Evolutionary conservation across 1,140 invertebrate genomes (phyloP), one percentile per base, ranked within the genome.

Genomic region (Carposina sasakii): DNA sequence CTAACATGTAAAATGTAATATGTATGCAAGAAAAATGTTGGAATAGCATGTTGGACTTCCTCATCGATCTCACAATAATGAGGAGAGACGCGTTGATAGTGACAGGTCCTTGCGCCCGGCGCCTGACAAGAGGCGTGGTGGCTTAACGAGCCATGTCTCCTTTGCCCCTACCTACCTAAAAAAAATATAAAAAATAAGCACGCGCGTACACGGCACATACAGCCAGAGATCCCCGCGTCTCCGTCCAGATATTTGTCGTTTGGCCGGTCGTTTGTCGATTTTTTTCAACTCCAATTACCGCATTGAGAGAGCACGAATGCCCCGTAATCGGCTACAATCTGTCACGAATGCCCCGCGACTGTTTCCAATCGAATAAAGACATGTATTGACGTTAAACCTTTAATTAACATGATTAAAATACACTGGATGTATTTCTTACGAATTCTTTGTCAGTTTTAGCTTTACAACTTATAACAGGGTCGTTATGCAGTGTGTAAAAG

Each of bases 241-340:
- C n/a, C n/a, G n/a, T n/a, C n/a, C n/a, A n/a, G n/a, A n/a, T n/a
- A n/a, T n/a, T n/a, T n/a, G 15, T 30, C 10, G 28, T 30, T 13
- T 10, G 28, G 10, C 2, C 15, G 28, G 28, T 30, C 28, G 28
- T 30, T 30, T 2, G 6, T 30, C 15, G 15, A 30, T 30, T 30
- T 30, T 30, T 10, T n/a, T 30, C 28, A 30, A 13, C 59, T 71
- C 65, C 68, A 71, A 71, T 68, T 68, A 69, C 56, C 54, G 67
- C 58, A 65, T 65, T 54, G 54, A 48, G 53, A 54, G 57, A 54
- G 57, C 65, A 67, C 69, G 69, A 67, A 48, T 49, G 54, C 42
- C 46, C 37, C 43, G 53, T 57, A 71, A 74, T 69, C 68, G 62
- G 54, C 62, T 57, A n/a, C 53, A 53, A 71, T 71, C 68, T 67